Evolutionary conservation across 2,113 vertebrate species (phyloP).

Genomic region (Condylura cristata): DNA sequence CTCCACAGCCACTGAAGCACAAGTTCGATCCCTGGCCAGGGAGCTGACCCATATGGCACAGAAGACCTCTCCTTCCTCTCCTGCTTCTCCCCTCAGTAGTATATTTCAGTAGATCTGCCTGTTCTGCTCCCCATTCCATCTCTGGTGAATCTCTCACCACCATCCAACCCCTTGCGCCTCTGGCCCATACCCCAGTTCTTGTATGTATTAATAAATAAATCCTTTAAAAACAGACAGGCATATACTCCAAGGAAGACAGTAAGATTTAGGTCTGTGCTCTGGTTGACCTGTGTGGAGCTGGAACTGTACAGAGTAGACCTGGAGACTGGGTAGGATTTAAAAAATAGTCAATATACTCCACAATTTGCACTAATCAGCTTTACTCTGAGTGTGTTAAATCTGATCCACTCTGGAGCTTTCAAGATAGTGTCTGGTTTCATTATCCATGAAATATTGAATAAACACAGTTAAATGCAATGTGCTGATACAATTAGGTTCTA

Average conservation of each 20-base stretch:
- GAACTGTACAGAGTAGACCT: rapidly evolving
- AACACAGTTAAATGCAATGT: background rate
- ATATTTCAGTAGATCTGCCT: too few species aligned
- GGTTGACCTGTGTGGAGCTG: background rate
- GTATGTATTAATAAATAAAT: too few species aligned
- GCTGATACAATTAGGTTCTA: background rate
- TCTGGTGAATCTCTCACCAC: too few species aligned
- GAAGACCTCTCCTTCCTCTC: too few species aligned
- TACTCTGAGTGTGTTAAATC: background rate
- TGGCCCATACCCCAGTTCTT: too few species aligned
- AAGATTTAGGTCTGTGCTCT: background rate
- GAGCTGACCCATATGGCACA: too few species aligned
- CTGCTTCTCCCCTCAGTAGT: too few species aligned
- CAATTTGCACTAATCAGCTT: background rate
- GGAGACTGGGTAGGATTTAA: background rate
- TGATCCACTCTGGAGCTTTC: background rate
- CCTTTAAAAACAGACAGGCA: too few species aligned
- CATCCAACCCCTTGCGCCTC: too few species aligned
- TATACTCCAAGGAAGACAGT: rapidly evolving
- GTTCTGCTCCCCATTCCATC: too few species aligned
- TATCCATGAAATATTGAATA: background rate
- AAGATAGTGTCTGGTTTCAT: background rate
- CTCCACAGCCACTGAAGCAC: too few species aligned
- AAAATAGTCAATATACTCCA: background rate
- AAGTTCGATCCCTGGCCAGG: too few species aligned